Percentiles rank a stretch among this genome's conserved stretches.
These are phyloP conservation scores for Petrocephalus schoutedeni DNA, from an alignment of 2,797 vertebrate species.

Conservation along the genomic window DNA sequence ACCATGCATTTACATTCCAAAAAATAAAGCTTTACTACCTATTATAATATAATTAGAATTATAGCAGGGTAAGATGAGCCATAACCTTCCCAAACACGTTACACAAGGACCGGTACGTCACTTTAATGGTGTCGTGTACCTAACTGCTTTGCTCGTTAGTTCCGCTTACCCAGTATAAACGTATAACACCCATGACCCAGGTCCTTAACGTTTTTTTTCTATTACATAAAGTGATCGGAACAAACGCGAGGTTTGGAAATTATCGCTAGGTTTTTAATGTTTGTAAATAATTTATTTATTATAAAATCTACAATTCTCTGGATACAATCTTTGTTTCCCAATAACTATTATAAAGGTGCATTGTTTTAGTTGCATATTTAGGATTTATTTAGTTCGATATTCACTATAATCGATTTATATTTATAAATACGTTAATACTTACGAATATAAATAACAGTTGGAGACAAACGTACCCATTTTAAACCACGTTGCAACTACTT, in stretches of 20 bases:
- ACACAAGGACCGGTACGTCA: neutral
- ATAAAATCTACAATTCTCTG: neutral
- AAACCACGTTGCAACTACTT: neutral
- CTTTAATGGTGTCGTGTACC: neutral
- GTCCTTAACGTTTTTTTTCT: neutral
- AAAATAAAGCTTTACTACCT: neutral
- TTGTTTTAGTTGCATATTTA: neutral
- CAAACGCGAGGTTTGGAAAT: neutral
- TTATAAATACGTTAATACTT: neutral
- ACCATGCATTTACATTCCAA: neutral
- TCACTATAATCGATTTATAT: neutral
- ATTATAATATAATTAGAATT: neutral
- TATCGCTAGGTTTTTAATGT: neutral
- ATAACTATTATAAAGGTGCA: neutral
- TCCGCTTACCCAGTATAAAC: neutral
- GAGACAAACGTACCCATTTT: neutral
- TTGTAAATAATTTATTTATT: neutral
- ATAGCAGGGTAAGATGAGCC: neutral
- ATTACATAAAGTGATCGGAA: neutral
- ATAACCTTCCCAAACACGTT: neutral
- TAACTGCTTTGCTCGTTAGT: constrained; percentile 36
- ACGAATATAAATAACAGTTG: neutral
- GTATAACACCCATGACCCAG: neutral
- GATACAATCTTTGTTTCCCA: neutral
- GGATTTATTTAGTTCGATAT: neutral